phyloP scores from a whole-genome alignment of 2,888 invertebrate genomes.

The Drosophila neotestacea region DNA sequence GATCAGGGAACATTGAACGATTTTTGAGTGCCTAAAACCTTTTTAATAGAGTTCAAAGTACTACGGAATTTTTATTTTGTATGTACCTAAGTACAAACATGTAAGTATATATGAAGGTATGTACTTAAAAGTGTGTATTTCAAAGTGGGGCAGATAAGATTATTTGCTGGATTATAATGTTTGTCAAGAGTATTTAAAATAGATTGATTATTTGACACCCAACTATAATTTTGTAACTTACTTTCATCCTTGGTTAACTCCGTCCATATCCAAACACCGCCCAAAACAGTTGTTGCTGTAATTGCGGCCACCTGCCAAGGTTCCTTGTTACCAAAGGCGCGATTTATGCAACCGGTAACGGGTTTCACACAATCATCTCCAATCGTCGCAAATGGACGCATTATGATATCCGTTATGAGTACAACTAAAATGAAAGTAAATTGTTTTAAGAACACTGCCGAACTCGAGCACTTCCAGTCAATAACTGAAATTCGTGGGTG shows the following conservation, averaged over 20 bases:
- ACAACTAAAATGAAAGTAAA: constrained; percentile 39
- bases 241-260: constrained; percentile 90
- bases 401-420: constrained; percentile 36
- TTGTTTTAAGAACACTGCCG: constrained; percentile 29
- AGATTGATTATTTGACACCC: background rate
- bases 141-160: constrained; percentile 40
- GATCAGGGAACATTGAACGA: constrained; percentile 1
- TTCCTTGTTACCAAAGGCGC: constrained; percentile 89
- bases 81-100: background rate
- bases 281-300: constrained; percentile 90
- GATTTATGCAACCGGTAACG: constrained; percentile 86
- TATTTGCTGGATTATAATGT: constrained; percentile 29
- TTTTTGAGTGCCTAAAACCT: background rate
- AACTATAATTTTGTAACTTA: constrained; percentile 84
- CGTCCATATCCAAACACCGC: constrained; percentile 90
- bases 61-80: constrained; percentile 5
- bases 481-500: constrained; percentile 54
- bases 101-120: background rate
- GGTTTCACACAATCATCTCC: constrained; percentile 77
- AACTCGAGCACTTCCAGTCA: constrained; percentile 46
- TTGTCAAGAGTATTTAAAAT: constrained; percentile 15
- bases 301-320: constrained; percentile 93
- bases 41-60: constrained; percentile 48
- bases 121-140: constrained; percentile 1
- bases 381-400: constrained; percentile 69